These are phyloP conservation scores for Ostrea denselamellosa DNA, from an alignment of 1,140 invertebrate species.

Conservation along the genomic window DNA sequence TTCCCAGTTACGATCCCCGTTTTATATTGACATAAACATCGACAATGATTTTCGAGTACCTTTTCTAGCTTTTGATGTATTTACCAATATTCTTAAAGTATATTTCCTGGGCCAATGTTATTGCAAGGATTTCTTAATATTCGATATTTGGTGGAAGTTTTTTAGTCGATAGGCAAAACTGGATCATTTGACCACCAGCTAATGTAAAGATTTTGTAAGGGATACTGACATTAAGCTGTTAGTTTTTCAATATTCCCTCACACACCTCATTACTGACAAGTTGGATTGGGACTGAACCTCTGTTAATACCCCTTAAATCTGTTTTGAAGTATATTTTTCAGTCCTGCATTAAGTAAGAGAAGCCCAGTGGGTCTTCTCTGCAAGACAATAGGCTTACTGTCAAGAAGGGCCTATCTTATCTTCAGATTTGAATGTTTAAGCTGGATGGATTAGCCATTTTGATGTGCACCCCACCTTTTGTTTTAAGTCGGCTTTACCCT, in stretches of 20 bases:
- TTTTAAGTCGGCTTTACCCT: constrained; percentile 28
- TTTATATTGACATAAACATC: constrained; percentile 23
- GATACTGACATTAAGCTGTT: constrained; percentile 22
- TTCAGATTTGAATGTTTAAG: constrained; percentile 30
- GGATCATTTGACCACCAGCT: neutral
- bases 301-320: constrained; percentile 35
- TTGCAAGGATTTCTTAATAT: neutral
- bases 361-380: constrained; percentile 21
- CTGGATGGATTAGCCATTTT: constrained; percentile 24
- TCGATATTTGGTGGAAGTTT: neutral
- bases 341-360: constrained; percentile 21
- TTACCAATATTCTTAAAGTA: constrained; percentile 34
- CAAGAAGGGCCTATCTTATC: constrained; percentile 28
- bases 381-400: constrained; percentile 37
- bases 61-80: constrained; percentile 31
- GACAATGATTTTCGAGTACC: constrained; percentile 19
- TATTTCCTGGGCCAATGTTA: neutral
- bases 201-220: constrained; percentile 16
- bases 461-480: constrained; percentile 33
- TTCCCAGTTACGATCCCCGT: neutral
- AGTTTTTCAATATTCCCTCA: constrained; percentile 36
- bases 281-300: neutral
- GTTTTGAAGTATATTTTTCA: constrained; percentile 40
- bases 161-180: constrained; percentile 21
- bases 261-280: constrained; percentile 39